Evolutionary conservation across 1,140 invertebrate species (phyloP), one percentile per base, ranked within the genome.

Genomic region (Drosophila saltans): DNA sequence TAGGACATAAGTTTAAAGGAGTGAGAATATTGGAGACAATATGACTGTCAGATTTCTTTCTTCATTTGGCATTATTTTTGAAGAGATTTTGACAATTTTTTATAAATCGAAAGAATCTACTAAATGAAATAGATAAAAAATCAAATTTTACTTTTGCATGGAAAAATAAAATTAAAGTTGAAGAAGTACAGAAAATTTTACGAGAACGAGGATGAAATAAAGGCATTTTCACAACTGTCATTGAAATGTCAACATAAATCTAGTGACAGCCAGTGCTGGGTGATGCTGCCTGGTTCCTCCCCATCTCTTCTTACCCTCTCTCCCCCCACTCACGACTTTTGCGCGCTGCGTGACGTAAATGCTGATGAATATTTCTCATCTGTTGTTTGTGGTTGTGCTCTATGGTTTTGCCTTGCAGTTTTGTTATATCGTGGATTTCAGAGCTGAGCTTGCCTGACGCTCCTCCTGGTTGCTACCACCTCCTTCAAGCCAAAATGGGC

Each of bases 181-280:
- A 78, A 66, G 61, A 59, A 36, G 60, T 63, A 63, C 39, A 69
- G 41, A 45, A 39, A 30, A 60, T 52, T 52, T 52, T 21, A 24
- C 41, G 55, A 64, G 40, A 52, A 28, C 39, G 56, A 79, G 58
- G 58, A 56, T 60, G 68, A 80, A 86, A 88, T 82, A 72, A 69
- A 73, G 75, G 83, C 79, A 88, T 86, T 86, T 86, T 88, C 83
- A 72, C 83, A 86, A 82, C 83, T 88, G 84, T 88, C 83, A 88
- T 88, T 88, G 83, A 88, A 89, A 89, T 88, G 83, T 88, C 83
- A 88, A 89, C 83, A 88, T 89, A 88, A 88, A 88, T 83, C 77
- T 78, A 89, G 73, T 76, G 73, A 80, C 83, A 88, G 80, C 79
- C 65, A 72, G 71, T 64, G 56, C 68, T 39, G 9, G 7, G 52